Evolutionary conservation across 1,140 invertebrate species (phyloP), one percentile per base, ranked within the genome.

Genomic region (Lerema accius): DNA sequence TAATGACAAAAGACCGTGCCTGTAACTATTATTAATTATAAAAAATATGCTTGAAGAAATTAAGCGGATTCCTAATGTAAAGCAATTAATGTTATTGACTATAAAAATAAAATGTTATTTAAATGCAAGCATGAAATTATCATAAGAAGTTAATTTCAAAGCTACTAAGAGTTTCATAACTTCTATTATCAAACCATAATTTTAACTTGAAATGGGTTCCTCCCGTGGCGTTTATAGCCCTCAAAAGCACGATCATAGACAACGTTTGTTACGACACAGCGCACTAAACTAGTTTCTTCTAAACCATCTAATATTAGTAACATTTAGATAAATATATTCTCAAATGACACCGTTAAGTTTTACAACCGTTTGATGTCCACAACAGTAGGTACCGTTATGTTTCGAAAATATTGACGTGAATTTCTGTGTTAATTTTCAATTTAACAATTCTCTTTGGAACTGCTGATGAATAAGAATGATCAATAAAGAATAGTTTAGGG

Each of bases 121-220:
- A 23, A 23, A 23, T 23, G 19, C 5, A 23, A 23, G 5, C 19
- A 23, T 5, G 19, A 23, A 23, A 23, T 23, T 23, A 23, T 23
- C 5, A 23, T 23, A 23, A 23, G 19, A 23, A 23, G 19, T 23
- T 23, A 23, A 3, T 23, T 23, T 23, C 19, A 23, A 23, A 23
- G 19, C 19, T 23, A 23, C 19, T 23, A 23, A 23, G 28, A 32
- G 28, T 32, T 32, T 32, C 28, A 32, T 32, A 32, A 32, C 9
- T 32, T 32, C 28, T 7, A 32, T 32, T 37, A 37, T 37, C n/a
- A 37, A 37, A 37, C 35, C 35, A 11, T 37, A 37, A 37, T 37
- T 37, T 37, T 37, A 37, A 37, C 1, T 37, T 11, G 35, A 37
- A 37, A 37, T 37, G 35, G 35, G 35, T 37, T 37, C 11, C 35